Evolutionary conservation across 2,888 invertebrate genomes (phyloP).

Genomic region (Amphiduros pacificus): DNA sequence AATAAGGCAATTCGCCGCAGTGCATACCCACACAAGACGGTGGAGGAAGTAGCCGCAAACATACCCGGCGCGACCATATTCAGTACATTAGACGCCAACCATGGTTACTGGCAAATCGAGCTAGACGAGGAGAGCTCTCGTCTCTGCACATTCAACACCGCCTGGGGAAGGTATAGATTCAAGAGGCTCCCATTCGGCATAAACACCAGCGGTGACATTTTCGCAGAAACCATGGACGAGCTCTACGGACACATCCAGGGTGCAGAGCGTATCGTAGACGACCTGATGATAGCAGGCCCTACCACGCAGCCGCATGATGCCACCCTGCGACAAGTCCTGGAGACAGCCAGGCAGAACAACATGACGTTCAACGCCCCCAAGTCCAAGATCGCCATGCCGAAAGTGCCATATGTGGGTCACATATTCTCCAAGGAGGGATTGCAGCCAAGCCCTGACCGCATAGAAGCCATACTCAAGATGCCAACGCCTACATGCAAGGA

Average conservation of each 20-base stretch:
- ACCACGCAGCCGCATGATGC: not conserved
- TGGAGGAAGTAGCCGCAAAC: too few relatives aligned
- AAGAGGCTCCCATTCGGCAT: conserved; percentile 30
- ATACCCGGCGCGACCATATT: conserved; percentile 27
- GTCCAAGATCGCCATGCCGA: not conserved
- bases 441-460: not conserved
- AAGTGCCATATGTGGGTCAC: not conserved
- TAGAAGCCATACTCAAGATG: not conserved
- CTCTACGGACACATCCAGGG: not conserved
- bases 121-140: conserved; percentile 19
- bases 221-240: conserved; percentile 26
- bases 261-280: not conserved
- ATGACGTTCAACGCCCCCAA: not conserved
- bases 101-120: conserved; percentile 13
- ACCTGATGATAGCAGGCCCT: not conserved
- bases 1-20: too few relatives aligned
- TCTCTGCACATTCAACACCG: conserved; percentile 29
- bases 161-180: conserved; percentile 28
- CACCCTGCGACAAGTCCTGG: not conserved
- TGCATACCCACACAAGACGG: too few relatives aligned
- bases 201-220: conserved; percentile 23
- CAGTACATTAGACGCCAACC: conserved; percentile 26
- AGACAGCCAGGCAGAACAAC: not conserved
- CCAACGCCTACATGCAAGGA: not conserved
- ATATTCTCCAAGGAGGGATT: not conserved